Base-by-base conservation (phyloP, 2,113 vertebrate species). In the Corythoichthys intestinalis region DNA sequence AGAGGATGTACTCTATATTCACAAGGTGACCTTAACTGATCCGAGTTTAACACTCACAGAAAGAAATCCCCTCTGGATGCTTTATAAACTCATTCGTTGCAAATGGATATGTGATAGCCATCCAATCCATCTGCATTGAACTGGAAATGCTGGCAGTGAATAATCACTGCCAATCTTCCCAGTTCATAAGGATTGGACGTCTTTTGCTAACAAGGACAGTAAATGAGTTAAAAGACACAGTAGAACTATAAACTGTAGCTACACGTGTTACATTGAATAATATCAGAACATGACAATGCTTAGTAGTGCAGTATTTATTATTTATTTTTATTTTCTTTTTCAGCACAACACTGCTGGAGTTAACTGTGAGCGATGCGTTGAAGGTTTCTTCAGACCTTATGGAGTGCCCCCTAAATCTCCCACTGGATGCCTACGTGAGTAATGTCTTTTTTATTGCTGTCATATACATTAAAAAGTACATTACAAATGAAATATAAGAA, bases 281-380 rank as follows among this genome's bases (percentile, higher is more conserved):
- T 5, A 44, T 44, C 6, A 44, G 0, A 44, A 44, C 3, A 44
- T 7, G 41, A 44, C 41, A 44, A 44, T 5, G 41, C 41, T 44
- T 44, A 44, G 3, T 7, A 44, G 41, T 44, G 41, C 41, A 44
- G 41, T 44, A n/a, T 4, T 9, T 58, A 15, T 28, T 14, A 7
- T 14, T 15, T 8, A 60, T 5, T 39, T 7, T 39, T 2, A 49
- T 48, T 52, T 50, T 63, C 78, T 10, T 77, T 59, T 83, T 79
- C 58, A 98, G 96, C 96, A 98, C 80, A 94, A 99, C 89, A 98
- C 96, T 11, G 94, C 92, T 4, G 97, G 97, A 38, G 71, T 94
- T 67, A 99, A 99, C 88, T 99, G 97, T 88, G 97, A 99, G 75
- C 81, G 60, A 57, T 99, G 97, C 80, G 78, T 81, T 2, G 75